Conservation (phyloP, 2,113 vertebrate genomes). For the Cepphus grylle region DNA sequence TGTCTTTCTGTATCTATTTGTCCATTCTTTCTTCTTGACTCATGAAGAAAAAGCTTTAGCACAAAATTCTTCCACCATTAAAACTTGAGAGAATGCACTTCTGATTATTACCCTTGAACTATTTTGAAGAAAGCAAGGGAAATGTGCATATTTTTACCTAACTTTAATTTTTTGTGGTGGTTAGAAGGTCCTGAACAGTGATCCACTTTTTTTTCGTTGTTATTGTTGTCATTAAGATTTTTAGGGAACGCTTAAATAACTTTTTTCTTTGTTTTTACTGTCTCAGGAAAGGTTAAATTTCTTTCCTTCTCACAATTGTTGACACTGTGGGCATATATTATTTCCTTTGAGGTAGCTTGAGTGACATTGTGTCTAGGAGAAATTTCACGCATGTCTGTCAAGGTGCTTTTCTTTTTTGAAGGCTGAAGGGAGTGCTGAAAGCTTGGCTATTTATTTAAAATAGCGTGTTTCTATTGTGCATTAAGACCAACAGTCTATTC, state of each 20-base stretch:
- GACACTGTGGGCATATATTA: neutral
- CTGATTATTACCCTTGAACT: neutral
- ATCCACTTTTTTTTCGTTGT: neutral
- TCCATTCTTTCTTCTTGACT: neutral
- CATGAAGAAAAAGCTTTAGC: neutral
- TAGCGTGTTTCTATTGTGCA: neutral
- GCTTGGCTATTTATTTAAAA: neutral
- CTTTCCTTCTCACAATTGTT: neutral
- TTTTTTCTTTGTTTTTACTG: neutral
- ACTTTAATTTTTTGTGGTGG: neutral
- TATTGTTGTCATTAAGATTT: neutral
- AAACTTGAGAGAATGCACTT: neutral
- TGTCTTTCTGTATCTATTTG: neutral
- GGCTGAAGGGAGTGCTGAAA: neutral
- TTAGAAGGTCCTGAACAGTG: neutral
- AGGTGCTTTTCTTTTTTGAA: neutral
- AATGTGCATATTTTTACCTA: neutral
- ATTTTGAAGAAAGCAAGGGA: neutral
- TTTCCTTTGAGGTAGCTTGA: neutral
- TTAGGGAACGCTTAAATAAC: neutral
- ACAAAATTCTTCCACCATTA: neutral
- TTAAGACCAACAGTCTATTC: neutral
- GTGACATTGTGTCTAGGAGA: neutral
- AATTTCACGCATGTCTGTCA: neutral
- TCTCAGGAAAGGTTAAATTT: neutral